These are phyloP conservation scores for Esox lucius DNA, from an alignment of 2,797 vertebrate genomes.

Conservation along the genomic window DNA sequence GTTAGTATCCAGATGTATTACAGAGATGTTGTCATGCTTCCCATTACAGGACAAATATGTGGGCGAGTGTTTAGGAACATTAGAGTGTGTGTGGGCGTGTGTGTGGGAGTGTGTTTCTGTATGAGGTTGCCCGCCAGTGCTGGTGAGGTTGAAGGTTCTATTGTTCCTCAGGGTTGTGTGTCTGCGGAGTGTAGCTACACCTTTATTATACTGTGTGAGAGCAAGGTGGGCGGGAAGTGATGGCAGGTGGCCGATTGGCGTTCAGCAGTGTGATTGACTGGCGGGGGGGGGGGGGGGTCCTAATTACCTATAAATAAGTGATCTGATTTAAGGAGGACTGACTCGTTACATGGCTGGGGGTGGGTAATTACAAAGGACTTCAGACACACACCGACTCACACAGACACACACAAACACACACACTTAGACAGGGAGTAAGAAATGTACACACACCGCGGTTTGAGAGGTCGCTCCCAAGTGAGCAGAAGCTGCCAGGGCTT, in stretches of 20 bases:
- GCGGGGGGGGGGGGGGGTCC: constrained; percentile 36
- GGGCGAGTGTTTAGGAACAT: neutral
- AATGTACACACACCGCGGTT: constrained; percentile 18
- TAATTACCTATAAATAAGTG: constrained; percentile 65
- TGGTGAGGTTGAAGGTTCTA: neutral
- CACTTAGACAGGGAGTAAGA: constrained; percentile 3
- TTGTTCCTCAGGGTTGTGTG: neutral
- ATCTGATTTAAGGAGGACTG: constrained; percentile 59
- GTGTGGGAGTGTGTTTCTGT: neutral
- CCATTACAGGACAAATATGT: neutral
- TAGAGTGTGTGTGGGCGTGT: neutral
- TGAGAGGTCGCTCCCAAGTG: constrained; percentile 13
- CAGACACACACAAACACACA: neutral
- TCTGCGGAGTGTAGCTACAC: neutral
- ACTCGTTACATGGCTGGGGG: constrained; percentile 48
- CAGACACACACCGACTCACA: neutral
- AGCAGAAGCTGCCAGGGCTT: constrained; percentile 14
- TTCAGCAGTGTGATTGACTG: constrained; percentile 21
- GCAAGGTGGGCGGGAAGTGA: neutral
- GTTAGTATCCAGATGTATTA: neutral
- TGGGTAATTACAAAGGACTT: constrained; percentile 50
- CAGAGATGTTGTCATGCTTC: neutral
- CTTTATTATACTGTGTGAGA: neutral
- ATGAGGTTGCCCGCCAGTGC: neutral
- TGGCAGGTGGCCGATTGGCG: neutral